Percentiles rank a stretch among this genome's conserved stretches.
These are phyloP conservation scores for Brachyhypopomus occidentalis DNA, from an alignment of 2,113 vertebrate genomes.

Conservation along the genomic window DNA sequence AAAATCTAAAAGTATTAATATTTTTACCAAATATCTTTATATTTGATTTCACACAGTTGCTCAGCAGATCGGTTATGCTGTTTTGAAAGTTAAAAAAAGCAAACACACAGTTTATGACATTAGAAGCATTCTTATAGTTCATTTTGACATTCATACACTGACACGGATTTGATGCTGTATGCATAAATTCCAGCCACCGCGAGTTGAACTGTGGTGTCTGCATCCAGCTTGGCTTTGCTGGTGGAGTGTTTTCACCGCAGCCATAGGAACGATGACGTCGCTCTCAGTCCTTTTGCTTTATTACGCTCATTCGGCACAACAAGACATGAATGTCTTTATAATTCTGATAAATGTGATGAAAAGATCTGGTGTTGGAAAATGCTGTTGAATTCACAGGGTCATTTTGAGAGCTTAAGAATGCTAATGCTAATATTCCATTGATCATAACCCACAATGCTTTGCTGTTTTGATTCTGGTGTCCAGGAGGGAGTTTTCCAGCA, in stretches of 20 bases:
- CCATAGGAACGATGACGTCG: no score
- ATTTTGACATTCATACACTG: no score
- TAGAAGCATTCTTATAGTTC: no score
- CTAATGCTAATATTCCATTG: neutral
- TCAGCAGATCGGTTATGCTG: constrained; percentile 2
- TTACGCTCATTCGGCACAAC: neutral
- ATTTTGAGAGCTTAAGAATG: neutral
- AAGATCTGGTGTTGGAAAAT: neutral
- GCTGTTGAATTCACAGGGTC: neutral
- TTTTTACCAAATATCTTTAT: no score
- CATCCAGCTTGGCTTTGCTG: neutral
- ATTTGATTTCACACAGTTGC: neutral
- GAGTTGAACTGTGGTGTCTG: neutral
- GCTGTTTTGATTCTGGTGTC: constrained; percentile 8
- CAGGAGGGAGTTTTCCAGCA: neutral
- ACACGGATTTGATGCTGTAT: neutral
- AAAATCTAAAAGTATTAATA: neutral
- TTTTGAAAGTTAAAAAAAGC: neutral
- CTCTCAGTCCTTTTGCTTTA: neutral
- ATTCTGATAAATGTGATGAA: neutral
- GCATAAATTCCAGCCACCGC: neutral
- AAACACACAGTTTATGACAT: no score
- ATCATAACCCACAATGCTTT: neutral
- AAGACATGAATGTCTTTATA: no score
- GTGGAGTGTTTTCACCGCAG: no score